phyloP scores from a whole-genome alignment of 2,888 invertebrate species.

The Dromius quadrimaculatus region DNA sequence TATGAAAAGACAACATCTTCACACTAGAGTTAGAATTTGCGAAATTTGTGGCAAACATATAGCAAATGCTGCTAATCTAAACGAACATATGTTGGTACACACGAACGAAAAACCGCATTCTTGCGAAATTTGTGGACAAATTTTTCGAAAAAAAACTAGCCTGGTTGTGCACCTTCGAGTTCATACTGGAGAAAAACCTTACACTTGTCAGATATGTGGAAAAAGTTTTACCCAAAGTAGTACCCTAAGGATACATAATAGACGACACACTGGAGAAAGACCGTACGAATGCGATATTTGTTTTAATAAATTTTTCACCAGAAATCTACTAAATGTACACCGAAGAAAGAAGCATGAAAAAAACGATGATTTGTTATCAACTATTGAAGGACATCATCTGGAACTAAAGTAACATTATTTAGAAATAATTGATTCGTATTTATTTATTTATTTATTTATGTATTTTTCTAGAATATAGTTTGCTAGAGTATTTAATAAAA shows the following conservation, averaged over 20 bases:
- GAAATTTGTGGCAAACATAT: slow-evolving; percentile 56
- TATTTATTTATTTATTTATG: no score
- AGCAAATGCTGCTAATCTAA: slow-evolving; percentile 35
- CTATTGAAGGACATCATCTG: no score
- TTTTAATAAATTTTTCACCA: slow-evolving; percentile 67
- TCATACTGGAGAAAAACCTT: slow-evolving; percentile 44
- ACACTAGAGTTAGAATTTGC: slow-evolving; percentile 56
- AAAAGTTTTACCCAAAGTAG: slow-evolving; percentile 65
- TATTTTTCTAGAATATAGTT: no score
- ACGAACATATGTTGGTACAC: slow-evolving; percentile 42
- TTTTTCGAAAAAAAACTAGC: slow-evolving; percentile 34
- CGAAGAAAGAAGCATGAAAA: background rate
- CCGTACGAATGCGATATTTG: slow-evolving; percentile 67
- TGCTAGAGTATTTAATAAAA: no score
- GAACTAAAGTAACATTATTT: no score
- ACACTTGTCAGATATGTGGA: slow-evolving; percentile 39
- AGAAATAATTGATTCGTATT: no score
- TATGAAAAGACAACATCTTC: slow-evolving; percentile 55
- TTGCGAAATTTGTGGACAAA: slow-evolving; percentile 46
- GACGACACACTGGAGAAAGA: slow-evolving; percentile 60
- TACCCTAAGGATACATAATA: slow-evolving; percentile 66
- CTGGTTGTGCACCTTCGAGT: slow-evolving; percentile 27
- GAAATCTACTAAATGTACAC: slow-evolving; percentile 66
- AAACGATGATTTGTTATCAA: no score
- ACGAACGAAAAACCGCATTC: slow-evolving; percentile 23